Base-by-base conservation (phyloP, 2,888 invertebrate species). In the Idaea biselata region DNA sequence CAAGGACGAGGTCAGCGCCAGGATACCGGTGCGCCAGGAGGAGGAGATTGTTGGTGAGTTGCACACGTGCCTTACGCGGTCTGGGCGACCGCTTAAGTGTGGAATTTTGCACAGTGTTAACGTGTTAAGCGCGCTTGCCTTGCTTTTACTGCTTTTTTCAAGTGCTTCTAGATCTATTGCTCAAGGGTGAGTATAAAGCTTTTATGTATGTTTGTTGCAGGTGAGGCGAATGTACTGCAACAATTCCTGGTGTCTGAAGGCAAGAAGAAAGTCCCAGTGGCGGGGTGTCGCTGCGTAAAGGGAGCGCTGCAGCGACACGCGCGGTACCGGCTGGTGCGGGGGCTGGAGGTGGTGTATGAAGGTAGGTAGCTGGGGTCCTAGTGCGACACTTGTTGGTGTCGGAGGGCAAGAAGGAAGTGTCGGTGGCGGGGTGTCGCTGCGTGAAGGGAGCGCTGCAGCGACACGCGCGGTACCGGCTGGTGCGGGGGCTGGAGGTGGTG, bases 341-440 rank as follows among this genome's bases (percentile, higher is more conserved):
- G 93, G 6, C 94, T 91, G 4, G 94, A 96, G 61, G 81, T 94
- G 18, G 81, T 97, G 56, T 94, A 94, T 81, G 94, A 96, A 81
- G 98, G 98, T 96, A 88, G 5, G 18, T 18, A 25, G 25, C 25
- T 25, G 25, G 25, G 25, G 25, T 25, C 25, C 25, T 99, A 1
- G 83, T 97, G 16, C 96, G 98, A 80, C 94, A 96, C 77, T 99
- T 99, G 84, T 81, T 95, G 63, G 95, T 99, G 63, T 95, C 94
- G 60, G 96, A 96, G 74, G 96, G 96, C 8, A 95, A 94, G 81
- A 95, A 95, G 81, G 96, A 96, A 81, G 90, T 97, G 2, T 95
- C 95, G 0, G 97, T 99, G n/a, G 98, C 98, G 0, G 99, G 99
- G 0, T 97, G 97, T 76, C 94, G 96, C 58, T 98, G 98, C 81